Base-by-base conservation (phyloP, 2,113 vertebrate genomes). In the Rhegmatorhina hoffmannsi region DNA sequence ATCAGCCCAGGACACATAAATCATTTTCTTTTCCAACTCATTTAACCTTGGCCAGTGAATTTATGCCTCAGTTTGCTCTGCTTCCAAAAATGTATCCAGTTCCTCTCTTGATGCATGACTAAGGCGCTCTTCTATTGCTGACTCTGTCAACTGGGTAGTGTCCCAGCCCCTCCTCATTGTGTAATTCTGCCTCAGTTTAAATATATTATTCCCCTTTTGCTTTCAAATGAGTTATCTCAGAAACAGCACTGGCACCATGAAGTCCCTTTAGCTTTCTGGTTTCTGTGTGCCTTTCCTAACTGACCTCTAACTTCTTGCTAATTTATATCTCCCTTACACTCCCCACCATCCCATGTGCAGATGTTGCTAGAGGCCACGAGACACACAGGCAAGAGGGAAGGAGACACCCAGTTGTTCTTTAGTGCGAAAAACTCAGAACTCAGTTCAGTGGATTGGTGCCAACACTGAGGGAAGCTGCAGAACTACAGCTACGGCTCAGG, bases 41-140 rank as follows among this genome's bases (percentile, higher is more conserved):
- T 94, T 94, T 96, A 93, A 86, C 79, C 52, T 86, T 72, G 50
- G 82, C 66, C 76, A 88, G 85, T 92, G 82, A 68, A 83, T 83
- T 85, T 84, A 83, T 85, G 93, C 70, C 87, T 94, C 59, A 75
- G 78, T 88, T 95, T 93, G 72, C 92, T 95, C 59, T 2, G 3
- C 59, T 94, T 96, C 94, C 95, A 96, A 92, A 96, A 94, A 86
- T 36, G 29, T 81, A 60, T 97, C 92, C 43, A 60, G 85, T 80
- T 97, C 55, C 47, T 83, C 79, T 95, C 75, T 77, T 93, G 79
- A 92, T 77, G 75, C 92, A 96, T 90, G 87, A 87, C 82, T 89
- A 67, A 88, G 52, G 33, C 68, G 93, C 43, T 94, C 31, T 77
- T 81, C 82, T 90, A 16, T 63, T 34, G 5, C 87, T 95, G 92